Evolutionary conservation across 2,113 vertebrate genomes (phyloP), one percentile per base, ranked within the genome.

Genomic region (Trichechus manatus): DNA sequence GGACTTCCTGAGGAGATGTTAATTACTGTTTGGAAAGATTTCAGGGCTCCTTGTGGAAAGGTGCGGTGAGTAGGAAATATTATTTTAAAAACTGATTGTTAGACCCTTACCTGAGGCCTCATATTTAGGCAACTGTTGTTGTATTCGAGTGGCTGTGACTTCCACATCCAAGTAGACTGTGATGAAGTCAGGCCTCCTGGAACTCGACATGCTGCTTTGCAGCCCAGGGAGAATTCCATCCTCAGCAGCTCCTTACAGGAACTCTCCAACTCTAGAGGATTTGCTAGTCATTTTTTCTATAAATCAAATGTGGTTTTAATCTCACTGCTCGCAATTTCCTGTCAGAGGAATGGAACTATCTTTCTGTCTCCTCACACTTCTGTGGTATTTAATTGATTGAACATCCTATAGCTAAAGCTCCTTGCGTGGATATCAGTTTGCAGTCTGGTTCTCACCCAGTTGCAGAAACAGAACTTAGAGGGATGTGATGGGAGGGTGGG

Each of bases 221-320:
- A 87, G 63, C 1, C 25, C 3, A 74, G 94, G 90, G 68, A 83
- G 95, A 66, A 75, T 78, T 56, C 50, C 19, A 86, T 33, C 61
- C 36, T 3, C 20, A 64, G 75, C 68, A 87, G 88, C 93, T 95
- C 81, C 78, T 94, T 94, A 90, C 17, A 61, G 33, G 39, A 96
- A 86, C 23, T 5, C n/a, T 31, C 91, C 87, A 66, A 84, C 94
- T 95, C 92, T 31, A 77, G 95, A 17, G 95, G 95, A 72, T 44
- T 75, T 66, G 97, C 95, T 96, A 97, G 89, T 96, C 95, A 66
- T 83, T 64, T 96, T 92, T 72, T 89, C 75, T 93, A 47, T 89
- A 91, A 89, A 95, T 95, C 75, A 83, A 95, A 93, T 91, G 92
- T 89, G 96, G 92, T 97, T 97, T 95, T 95, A 79, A 91, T 94